Conservation (phyloP, 2,888 invertebrate genomes). For the Drosophila rubida region DNA sequence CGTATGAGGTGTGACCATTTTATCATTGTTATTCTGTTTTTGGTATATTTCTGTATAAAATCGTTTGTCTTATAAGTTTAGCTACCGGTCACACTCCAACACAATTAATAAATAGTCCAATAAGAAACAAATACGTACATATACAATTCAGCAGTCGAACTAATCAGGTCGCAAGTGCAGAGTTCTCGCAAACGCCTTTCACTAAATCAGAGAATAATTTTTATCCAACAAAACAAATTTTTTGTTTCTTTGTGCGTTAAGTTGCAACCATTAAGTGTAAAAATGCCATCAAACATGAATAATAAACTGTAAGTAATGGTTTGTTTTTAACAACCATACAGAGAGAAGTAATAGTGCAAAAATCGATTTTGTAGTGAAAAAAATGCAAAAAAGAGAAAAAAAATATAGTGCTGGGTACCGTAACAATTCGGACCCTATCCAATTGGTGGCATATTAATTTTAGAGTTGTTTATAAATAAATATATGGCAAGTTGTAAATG, state of each 20-base stretch:
- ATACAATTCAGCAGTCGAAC: slow-evolving; percentile 52
- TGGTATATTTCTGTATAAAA: background rate
- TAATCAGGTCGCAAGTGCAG: slow-evolving; percentile 50
- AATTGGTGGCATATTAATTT: slow-evolving; percentile 70
- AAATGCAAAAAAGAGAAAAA: too few species aligned
- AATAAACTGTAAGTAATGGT: slow-evolving; percentile 85
- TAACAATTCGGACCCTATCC: slow-evolving; percentile 46
- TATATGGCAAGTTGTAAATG: slow-evolving; percentile 56
- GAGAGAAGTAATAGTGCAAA: slow-evolving; percentile 55
- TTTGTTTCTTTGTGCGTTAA: slow-evolving; percentile 77
- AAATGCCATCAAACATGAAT: slow-evolving; percentile 85
- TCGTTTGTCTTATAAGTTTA: background rate
- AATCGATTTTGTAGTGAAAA: slow-evolving; percentile 83
- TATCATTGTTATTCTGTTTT: background rate
- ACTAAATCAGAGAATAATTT: slow-evolving; percentile 38
- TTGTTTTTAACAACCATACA: slow-evolving; percentile 47
- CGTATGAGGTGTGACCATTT: background rate
- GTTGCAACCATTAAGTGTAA: slow-evolving; percentile 82
- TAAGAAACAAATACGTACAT: slow-evolving; percentile 18
- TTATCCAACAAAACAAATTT: slow-evolving; percentile 40
- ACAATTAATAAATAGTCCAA: background rate
- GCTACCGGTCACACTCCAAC: background rate
- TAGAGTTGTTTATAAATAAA: slow-evolving; percentile 54
- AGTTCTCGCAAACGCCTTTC: slow-evolving; percentile 39
- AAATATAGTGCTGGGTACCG: slow-evolving; percentile 68